Base-by-base conservation (phyloP, 2,797 vertebrate species). In the Aselliscus stoliczkanus region DNA sequence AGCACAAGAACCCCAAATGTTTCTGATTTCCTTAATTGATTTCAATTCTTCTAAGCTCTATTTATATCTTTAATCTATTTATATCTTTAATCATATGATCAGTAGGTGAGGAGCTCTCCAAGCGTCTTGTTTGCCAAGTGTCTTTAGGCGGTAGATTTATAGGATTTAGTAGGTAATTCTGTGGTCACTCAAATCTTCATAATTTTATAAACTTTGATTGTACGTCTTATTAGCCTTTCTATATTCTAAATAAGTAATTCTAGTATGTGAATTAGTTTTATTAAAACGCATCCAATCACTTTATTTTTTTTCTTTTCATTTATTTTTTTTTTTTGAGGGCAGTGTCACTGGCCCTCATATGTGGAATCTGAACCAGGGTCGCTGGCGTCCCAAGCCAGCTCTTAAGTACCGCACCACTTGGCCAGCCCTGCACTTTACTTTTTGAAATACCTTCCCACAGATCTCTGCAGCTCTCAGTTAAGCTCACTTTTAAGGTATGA, bases 11-110 rank as follows among this genome's bases (percentile, higher is more conserved):
- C 1, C 31, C 56, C 73, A 86, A 77, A 29, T 84, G n/a, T 64
- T 95, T 23, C 50, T 82, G 62, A 95, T 87, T 87, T 95, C 5
- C 42, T 70, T 91, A 80, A 80, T 56, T 85, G 47, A 93, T 69
- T 67, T 37, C 23, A 87, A 6, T 79, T 62, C 27, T 93, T 88
- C 27, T 47, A 64, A 70, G 31, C 67, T 50, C 60, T 70, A 37
- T 75, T 79, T 91, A 73, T 69, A 85, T 67, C 20, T 77, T 54
- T 81, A 90, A 72, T 50, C 60, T 70, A 37, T 75, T 79, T 91
- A 73, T 69, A 85, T 67, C 20, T 77, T 54, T 81, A 90, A 82
- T 93, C 58, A 54, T 47, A 69, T 69, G 50, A 67, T 79, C 50
- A 88, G 18, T 37, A 80, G 69, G 73, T 27, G 44, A 96, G 18